phyloP scores from a whole-genome alignment of 2,113 vertebrate species.

The Oncorhynchus keta region DNA sequence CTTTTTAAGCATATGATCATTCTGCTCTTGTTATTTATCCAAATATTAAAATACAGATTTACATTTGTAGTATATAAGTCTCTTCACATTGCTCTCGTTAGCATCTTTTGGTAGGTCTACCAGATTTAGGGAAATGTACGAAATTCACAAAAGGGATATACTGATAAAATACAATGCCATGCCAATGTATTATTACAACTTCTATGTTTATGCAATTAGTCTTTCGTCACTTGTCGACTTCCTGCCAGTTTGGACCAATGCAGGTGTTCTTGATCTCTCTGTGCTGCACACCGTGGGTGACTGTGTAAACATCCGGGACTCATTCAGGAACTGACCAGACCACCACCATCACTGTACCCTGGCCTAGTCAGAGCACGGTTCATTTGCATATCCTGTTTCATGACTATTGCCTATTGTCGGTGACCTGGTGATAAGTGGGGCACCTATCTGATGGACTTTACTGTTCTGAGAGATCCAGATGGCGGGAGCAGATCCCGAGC shows the following conservation, averaged over 20 bases:
- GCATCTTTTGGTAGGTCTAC: too few relatives aligned
- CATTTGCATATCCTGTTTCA: conserved; percentile 67
- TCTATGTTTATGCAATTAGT: conserved; percentile 25
- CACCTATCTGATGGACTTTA: conserved; percentile 50
- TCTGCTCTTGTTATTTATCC: conserved; percentile 17
- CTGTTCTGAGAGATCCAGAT: conserved; percentile 43
- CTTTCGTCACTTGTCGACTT: conserved; percentile 1
- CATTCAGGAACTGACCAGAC: conserved; percentile 45
- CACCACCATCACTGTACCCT: conserved; percentile 12
- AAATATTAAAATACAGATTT: neutral
- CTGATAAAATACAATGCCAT: neutral
- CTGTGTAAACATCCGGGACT: conserved; percentile 47
- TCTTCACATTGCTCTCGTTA: conserved; percentile 13
- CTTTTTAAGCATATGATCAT: neutral
- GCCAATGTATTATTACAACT: conserved; percentile 18
- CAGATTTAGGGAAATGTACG: too few relatives aligned
- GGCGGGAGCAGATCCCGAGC: conserved; percentile 31
- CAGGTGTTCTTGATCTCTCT: conserved; percentile 47
- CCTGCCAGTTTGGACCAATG: conserved; percentile 26
- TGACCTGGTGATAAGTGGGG: conserved; percentile 43
- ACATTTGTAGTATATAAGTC: conserved; percentile 9
- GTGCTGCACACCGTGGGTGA: conserved; percentile 26
- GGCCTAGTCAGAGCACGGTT: conserved; percentile 4
- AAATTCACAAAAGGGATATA: too few relatives aligned
- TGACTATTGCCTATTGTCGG: conserved; percentile 63